Percentiles rank a stretch among this genome's conserved stretches.
Conservation (phyloP, 2,888 invertebrate genomes). For the Nasonovia ribisnigri region DNA sequence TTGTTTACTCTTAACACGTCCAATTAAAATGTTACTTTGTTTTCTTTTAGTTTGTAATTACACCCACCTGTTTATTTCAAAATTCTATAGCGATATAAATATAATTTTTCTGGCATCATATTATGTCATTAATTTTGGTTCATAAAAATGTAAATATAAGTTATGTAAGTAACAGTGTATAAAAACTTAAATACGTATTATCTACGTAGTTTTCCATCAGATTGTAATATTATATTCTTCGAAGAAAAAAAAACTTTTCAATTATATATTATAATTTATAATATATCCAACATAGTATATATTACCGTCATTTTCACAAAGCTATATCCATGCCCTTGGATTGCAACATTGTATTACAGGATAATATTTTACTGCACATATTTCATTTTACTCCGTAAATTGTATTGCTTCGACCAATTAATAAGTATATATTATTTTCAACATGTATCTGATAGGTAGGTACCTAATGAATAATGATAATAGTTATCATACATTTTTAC, state of each 20-base stretch:
- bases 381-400: not conserved
- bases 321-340: not conserved
- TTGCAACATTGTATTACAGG: not conserved
- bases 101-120: not conserved
- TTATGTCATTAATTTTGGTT: not conserved
- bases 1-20: not conserved
- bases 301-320: not conserved
- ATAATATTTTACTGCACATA: not conserved
- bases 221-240: not conserved
- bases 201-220: not conserved
- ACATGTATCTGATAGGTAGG: not conserved
- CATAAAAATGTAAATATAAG: constrained; percentile 12
- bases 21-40: not conserved
- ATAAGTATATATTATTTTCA: not conserved
- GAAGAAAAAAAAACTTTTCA: not conserved
- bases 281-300: not conserved
- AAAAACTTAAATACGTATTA: not conserved
- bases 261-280: too few species aligned
- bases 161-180: not conserved
- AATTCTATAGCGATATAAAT: not conserved
- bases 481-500: not conserved
- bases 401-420: not conserved
- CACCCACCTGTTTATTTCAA: not conserved
- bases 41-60: not conserved
- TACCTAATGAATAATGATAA: not conserved